A percentile compares a stretch with the other conserved stretches of the same genome.
These are phyloP conservation scores for Amiota mariae DNA, from an alignment of 2,888 invertebrate species.

Conservation along the genomic window DNA sequence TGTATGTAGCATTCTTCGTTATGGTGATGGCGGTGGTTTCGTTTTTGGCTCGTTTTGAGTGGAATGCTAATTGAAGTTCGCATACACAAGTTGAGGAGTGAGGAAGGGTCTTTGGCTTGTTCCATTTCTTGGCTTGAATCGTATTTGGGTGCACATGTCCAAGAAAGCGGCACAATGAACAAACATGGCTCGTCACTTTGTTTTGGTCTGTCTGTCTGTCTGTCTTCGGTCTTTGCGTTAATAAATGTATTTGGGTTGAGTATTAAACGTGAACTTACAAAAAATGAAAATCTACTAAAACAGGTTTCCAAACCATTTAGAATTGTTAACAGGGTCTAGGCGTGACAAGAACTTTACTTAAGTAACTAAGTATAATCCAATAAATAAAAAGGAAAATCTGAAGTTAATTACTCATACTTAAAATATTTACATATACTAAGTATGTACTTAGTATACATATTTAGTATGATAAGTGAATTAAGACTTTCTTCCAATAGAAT, in stretches of 20 bases:
- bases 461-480: too few species aligned
- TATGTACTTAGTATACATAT: too few species aligned
- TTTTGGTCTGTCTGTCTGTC: neutral
- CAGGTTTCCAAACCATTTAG: constrained; percentile 38
- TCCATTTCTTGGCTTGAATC: constrained; percentile 7
- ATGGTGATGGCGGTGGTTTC: neutral
- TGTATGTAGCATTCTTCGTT: constrained; percentile 5
- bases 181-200: neutral
- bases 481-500: too few species aligned
- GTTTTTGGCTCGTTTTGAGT: constrained; percentile 1
- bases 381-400: too few species aligned
- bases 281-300: constrained; percentile 33
- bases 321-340: neutral
- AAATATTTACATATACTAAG: too few species aligned
- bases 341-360: constrained; percentile 6
- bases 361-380: neutral
- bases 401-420: too few species aligned
- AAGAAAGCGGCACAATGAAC: neutral
- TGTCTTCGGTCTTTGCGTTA: constrained; percentile 26
- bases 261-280: neutral
- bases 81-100: neutral
- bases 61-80: constrained; percentile 21
- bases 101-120: constrained; percentile 6
- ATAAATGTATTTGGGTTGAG: constrained; percentile 62
- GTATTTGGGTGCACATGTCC: constrained; percentile 23